Percentiles rank a stretch among this genome's conserved stretches.
Conservation (phyloP, 1,140 invertebrate genomes). For the Nasonia vitripennis region DNA sequence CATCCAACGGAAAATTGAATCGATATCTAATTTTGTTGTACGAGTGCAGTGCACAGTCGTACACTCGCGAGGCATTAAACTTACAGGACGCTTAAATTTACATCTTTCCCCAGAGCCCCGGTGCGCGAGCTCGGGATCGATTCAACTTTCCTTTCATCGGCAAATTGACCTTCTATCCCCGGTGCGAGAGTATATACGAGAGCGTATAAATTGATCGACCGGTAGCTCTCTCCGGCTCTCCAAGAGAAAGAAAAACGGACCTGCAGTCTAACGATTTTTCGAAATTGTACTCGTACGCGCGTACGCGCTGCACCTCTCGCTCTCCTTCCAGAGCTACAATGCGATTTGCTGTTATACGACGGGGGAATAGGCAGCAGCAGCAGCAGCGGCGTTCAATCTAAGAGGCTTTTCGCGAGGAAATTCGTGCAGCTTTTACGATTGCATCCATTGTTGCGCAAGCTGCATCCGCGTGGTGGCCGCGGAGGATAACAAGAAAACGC, state of each 20-base stretch:
- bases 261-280: slow-evolving; percentile 7
- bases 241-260: neutral
- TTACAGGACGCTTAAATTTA: slow-evolving; percentile 37
- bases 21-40: slow-evolving; percentile 8
- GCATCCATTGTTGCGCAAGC: neutral
- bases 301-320: neutral
- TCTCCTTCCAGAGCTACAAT: neutral
- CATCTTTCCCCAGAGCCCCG: neutral
- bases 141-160: slow-evolving; percentile 29
- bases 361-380: neutral
- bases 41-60: neutral
- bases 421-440: slow-evolving; percentile 32
- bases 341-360: neutral
- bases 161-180: slow-evolving; percentile 15
- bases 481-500: neutral
- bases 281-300: neutral
- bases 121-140: neutral
- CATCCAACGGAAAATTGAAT: neutral
- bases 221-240: neutral
- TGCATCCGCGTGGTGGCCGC: no score
- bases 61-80: slow-evolving; percentile 23
- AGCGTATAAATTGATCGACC: no score
- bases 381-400: neutral
- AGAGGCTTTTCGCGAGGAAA: slow-evolving; percentile 14
- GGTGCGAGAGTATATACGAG: neutral